A percentile compares a stretch with the other conserved stretches of the same genome.
phyloP scores from a whole-genome alignment of 2,888 invertebrate species.

The Euphydryas editha region DNA sequence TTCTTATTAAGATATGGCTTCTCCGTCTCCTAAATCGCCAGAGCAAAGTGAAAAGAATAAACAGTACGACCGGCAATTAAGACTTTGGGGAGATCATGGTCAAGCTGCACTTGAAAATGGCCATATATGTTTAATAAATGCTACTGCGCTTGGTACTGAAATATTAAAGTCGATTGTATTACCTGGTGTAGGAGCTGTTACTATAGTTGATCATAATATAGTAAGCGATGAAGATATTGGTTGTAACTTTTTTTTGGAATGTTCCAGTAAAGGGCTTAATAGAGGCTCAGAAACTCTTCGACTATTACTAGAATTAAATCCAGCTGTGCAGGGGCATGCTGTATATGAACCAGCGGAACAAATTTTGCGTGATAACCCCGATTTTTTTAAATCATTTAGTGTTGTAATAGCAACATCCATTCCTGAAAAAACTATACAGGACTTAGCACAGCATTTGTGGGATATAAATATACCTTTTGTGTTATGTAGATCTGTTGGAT shows the following conservation, averaged over 20 bases:
- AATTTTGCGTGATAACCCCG: constrained; percentile 92
- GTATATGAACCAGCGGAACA: constrained; percentile 95
- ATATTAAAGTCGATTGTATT: constrained; percentile 96
- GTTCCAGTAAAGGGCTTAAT: constrained; percentile 90
- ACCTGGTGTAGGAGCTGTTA: constrained; percentile 96
- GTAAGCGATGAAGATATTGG: constrained; percentile 96
- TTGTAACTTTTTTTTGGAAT: constrained; percentile 96
- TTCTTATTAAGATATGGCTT: constrained; percentile 77
- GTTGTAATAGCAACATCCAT: constrained; percentile 93
- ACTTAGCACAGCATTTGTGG: constrained; percentile 92
- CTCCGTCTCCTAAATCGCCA: constrained; percentile 88
- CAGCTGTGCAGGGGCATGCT: constrained; percentile 96
- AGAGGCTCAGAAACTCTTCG: constrained; percentile 93
- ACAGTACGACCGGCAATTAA: constrained; percentile 92
- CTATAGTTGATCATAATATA: constrained; percentile 94
- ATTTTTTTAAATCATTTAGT: constrained; percentile 93
- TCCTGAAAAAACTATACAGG: constrained; percentile 89
- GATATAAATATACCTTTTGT: constrained; percentile 92
- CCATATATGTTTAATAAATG: constrained; percentile 96
- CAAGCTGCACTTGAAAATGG: constrained; percentile 94
- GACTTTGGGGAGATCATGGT: constrained; percentile 99
- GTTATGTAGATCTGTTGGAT: constrained; percentile 94
- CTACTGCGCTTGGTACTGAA: constrained; percentile 96
- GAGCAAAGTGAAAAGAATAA: constrained; percentile 89
- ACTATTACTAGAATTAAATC: constrained; percentile 93